Conservation (phyloP, 2,888 invertebrate genomes). For the Stegana nigrithorax region DNA sequence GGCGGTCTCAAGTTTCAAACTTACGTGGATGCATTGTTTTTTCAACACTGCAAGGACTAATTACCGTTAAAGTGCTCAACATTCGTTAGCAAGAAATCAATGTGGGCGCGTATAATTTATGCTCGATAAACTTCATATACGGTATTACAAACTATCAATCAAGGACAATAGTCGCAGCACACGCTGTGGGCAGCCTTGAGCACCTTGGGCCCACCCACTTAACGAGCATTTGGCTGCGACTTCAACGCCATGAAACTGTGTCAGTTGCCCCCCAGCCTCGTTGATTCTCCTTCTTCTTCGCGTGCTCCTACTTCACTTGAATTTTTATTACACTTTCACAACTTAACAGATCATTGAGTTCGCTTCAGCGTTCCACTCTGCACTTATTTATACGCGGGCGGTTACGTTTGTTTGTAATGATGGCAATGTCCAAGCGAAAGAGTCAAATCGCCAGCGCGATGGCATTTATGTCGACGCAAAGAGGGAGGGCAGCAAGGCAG, state of each 20-base stretch:
- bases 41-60: too few species aligned
- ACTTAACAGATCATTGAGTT: slow-evolving; percentile 48
- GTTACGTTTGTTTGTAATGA: slow-evolving; percentile 9
- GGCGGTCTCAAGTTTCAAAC: too few species aligned
- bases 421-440: too few species aligned
- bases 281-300: not conserved
- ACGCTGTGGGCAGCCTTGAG: not conserved
- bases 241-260: not conserved
- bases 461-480: too few species aligned
- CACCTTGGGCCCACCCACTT: not conserved
- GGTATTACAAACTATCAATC: slow-evolving; percentile 7
- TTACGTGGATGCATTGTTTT: too few species aligned
- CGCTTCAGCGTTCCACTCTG: too few species aligned
- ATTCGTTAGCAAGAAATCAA: too few species aligned
- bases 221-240: not conserved
- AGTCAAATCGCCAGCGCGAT: too few species aligned
- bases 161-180: not conserved
- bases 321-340: slow-evolving; percentile 37
- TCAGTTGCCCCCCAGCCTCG: not conserved
- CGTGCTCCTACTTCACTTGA: not conserved
- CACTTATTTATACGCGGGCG: not conserved
- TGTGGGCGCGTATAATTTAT: slow-evolving; percentile 12
- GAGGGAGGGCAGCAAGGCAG: too few species aligned
- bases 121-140: not conserved
- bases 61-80: too few species aligned